Evolutionary conservation across 2,113 vertebrate species (phyloP), one percentile per base, ranked within the genome.

Genomic region (Neofelis nebulosa): DNA sequence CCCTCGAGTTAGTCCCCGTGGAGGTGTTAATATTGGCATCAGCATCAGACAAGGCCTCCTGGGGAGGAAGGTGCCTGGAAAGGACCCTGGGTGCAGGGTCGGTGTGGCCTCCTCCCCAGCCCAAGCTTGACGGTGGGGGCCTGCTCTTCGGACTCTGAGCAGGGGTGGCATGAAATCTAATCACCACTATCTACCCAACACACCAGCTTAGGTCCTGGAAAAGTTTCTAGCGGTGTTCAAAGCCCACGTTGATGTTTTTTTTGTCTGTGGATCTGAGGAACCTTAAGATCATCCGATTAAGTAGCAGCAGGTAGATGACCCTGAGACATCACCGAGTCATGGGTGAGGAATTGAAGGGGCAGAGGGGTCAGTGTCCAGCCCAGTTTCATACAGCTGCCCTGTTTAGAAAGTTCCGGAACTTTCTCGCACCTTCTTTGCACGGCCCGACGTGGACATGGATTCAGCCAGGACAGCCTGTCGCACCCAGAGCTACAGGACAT

Each of bases 1-100:
- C 27, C 15, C 15, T 21, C 13, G 7, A 45, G 36, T 63, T 61
- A 36, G 45, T 18, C 33, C 4, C 0, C 1, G 0, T 0, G 7
- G 50, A 82, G 38, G 38, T 50, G 21, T 61, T 63, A 3, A 9
- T 2, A 16, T 31, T 23, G 38, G 91, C 38, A 25, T 63, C 45
- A 0, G 13, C 31, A 33, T 74, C 45, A 0, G 13, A 63, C 80
- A 21, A 36, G 38, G 68, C 33, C 25, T 36, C 1, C 7, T 36
- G 31, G 11, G 63, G 31, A 5, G 29, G 9, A 88, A 10, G 7
- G 7, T 10, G 1, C 29, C 7, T 69, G 23, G 8, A 57, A 71
- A 15, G 15, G 57, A 27, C 45, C 33, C 15, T 10, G 69, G 86
- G 27, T 18, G 5, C 29, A 15, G 52, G 16, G 18, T 4, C 4